Evolutionary conservation across 2,113 vertebrate genomes (phyloP).

Genomic region (Rhinichthys klamathensis): DNA sequence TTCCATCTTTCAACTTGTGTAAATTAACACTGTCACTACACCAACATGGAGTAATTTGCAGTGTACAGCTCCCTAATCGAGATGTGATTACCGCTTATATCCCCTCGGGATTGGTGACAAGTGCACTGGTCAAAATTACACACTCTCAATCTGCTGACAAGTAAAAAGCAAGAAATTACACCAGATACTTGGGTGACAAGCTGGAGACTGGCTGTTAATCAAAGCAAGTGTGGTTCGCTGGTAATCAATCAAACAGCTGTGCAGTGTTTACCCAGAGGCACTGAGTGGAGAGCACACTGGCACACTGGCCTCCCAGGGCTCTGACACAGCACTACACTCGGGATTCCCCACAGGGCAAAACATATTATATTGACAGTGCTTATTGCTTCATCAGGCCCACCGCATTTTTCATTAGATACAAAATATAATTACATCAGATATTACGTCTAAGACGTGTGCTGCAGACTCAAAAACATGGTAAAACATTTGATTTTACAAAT

Average conservation of each 20-base stretch:
- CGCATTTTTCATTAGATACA: neutral
- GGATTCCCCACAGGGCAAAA: slow-evolving; percentile 10
- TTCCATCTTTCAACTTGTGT: slow-evolving; percentile 48
- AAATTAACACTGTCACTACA: slow-evolving; percentile 53
- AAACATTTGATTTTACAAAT: neutral
- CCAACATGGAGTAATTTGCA: slow-evolving; percentile 56
- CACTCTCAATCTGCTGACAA: slow-evolving; percentile 56
- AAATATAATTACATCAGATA: neutral
- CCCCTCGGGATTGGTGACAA: slow-evolving; percentile 47
- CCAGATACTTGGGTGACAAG: slow-evolving; percentile 43
- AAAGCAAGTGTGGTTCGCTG: slow-evolving; percentile 29
- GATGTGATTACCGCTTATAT: slow-evolving; percentile 52
- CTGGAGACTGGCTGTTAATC: slow-evolving; percentile 49
- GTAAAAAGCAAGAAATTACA: slow-evolving; percentile 51
- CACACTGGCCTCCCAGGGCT: slow-evolving; percentile 17
- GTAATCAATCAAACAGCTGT: slow-evolving; percentile 49
- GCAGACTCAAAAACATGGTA: neutral
- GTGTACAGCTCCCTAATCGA: slow-evolving; percentile 35
- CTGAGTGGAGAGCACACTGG: slow-evolving; percentile 8
- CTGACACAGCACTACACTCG: neutral
- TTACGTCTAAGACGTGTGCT: neutral
- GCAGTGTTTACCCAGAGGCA: slow-evolving; percentile 18
- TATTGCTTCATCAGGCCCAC: neutral
- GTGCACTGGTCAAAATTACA: slow-evolving; percentile 59
- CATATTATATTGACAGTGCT: neutral